Evolutionary conservation across 1,140 invertebrate species (phyloP).

Genomic region (Littorina saxatilis): DNA sequence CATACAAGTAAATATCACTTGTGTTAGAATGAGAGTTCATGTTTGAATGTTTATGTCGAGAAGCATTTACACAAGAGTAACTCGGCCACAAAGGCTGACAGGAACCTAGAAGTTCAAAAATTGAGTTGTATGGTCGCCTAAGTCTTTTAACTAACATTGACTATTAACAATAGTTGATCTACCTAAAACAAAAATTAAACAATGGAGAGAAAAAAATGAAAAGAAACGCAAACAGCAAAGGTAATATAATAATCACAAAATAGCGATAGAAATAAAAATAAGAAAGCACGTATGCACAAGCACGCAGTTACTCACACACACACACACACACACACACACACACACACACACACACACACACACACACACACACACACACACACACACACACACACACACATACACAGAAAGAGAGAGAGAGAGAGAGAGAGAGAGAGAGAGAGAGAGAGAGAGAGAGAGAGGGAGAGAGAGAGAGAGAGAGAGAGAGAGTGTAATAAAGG

Average conservation of each 20-base stretch:
- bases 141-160: no score
- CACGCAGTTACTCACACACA: neutral
- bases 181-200: neutral
- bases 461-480: constrained; percentile 39
- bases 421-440: constrained; percentile 29
- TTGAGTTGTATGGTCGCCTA: no score
- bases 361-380: constrained; percentile 15
- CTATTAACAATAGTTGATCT: no score
- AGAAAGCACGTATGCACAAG: neutral
- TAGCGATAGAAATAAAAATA: neutral
- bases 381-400: constrained; percentile 12
- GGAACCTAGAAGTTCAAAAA: no score
- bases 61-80: no score
- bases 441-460: constrained; percentile 34
- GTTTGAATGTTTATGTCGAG: no score
- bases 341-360: constrained; percentile 16
- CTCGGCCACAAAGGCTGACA: no score
- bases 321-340: neutral
- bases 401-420: neutral
- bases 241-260: neutral
- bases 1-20: no score
- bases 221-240: neutral
- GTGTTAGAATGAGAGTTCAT: no score
- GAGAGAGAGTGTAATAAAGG: constrained; percentile 25
- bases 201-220: constrained; percentile 32